Evolutionary conservation across 92 coral and sea anemone genomes (phyloP), one percentile per base, ranked within the genome.

Genomic region (Paramuricea clavata): DNA sequence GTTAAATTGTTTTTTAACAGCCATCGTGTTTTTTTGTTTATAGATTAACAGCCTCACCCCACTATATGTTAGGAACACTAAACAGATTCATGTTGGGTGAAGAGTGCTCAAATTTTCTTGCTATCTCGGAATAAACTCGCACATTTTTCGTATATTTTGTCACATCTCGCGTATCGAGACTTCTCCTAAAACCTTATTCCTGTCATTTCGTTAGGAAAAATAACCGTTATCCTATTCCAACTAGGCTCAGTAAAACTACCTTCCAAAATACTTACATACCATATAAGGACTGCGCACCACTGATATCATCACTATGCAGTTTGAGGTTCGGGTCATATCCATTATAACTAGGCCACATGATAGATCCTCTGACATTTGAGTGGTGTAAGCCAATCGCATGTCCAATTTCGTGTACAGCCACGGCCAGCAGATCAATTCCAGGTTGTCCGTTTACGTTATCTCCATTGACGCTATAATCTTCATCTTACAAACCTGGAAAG

Each of bases 351-450:
- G 98, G 96, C 86, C 91, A 95, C 96, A 95, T 93, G 70, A 95
- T 92, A n/a, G 98, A 83, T 0, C 93, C 92, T 34, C 91, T 86
- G 79, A 95, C 96, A 49, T 91, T 83, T 67, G 95, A 89, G 74
- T 95, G 95, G 12, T 93, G 26, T 30, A 95, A 69, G 1, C 96
- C 96, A 36, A 95, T 86, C n/a, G 97, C 79, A 65, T 95, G 98
- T 0, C 98, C 98, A 78, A 95, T 93, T 86, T 95, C 98, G 90
- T 95, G 98, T 2, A 92, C 92, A 16, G 98, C 98, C 33, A 95
- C 97, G 90, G 93, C 92, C 28, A 95, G 83, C 17, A 95, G 91
- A 42, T 95, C 90, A n/a, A 93, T 91, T 2, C 96, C 96, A 12
- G 85, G 21, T 22, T n/a, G n/a, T n/a, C n/a, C n/a, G 10, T 39